Evolutionary conservation across 2,113 vertebrate genomes (phyloP).

Genomic region (Glaucomys volans): DNA sequence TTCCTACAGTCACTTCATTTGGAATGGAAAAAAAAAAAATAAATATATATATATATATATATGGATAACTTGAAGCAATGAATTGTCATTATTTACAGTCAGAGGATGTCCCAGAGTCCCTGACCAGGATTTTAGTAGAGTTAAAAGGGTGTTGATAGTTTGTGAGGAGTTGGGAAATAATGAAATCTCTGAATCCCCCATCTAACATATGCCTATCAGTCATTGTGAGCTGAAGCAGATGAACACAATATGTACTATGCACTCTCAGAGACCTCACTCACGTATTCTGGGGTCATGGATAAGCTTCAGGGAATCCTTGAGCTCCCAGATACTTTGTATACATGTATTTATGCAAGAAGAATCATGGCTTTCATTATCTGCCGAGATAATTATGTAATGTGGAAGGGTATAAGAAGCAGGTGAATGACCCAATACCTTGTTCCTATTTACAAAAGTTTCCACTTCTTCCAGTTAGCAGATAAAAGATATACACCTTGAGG

Average conservation of each 20-base stretch:
- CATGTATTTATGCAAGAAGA: neutral
- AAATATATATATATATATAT: no score
- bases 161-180: neutral
- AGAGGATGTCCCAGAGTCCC: neutral
- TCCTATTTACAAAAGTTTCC: neutral
- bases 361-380: neutral
- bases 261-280: neutral
- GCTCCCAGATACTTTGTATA: neutral
- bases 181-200: no score
- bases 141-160: neutral
- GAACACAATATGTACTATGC: rapidly evolving
- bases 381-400: neutral
- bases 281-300: no score
- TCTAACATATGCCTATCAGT: neutral
- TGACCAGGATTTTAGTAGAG: neutral
- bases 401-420: neutral
- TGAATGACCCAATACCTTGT: neutral
- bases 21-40: neutral
- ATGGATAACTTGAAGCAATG: neutral
- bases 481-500: neutral
- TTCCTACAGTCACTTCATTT: neutral
- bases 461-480: neutral
- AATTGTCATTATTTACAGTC: neutral
- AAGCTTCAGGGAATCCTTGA: neutral
- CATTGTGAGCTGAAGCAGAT: neutral